Evolutionary conservation across 1,140 invertebrate species (phyloP).

Genomic region (Antheraea mylitta): DNA sequence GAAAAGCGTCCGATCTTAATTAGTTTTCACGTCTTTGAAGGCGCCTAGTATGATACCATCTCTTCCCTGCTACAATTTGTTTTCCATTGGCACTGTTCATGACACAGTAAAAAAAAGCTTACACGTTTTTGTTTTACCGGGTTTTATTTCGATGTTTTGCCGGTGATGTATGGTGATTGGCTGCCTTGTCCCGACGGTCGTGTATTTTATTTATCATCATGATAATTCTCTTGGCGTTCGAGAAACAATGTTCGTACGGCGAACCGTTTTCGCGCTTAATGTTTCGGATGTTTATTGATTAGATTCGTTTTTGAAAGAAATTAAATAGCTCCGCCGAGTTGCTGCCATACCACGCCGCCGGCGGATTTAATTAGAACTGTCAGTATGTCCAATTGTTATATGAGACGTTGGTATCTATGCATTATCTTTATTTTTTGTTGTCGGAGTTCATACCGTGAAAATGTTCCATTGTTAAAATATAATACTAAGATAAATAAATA

Average conservation of each 20-base stretch:
- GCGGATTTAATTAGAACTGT: slow-evolving; percentile 60
- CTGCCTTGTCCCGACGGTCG: slow-evolving; percentile 57
- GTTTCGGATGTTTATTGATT: slow-evolving; percentile 67
- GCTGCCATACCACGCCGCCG: slow-evolving; percentile 23
- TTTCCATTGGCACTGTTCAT: slow-evolving; percentile 61
- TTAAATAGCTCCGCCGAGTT: slow-evolving; percentile 37
- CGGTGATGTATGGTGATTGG: slow-evolving; percentile 76
- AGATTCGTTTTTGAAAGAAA: slow-evolving; percentile 61
- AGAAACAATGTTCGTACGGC: slow-evolving; percentile 63
- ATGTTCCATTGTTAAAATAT: slow-evolving; percentile 59
- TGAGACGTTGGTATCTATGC: slow-evolving; percentile 40
- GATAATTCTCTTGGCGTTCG: slow-evolving; percentile 60
- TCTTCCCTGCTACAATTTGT: slow-evolving; percentile 74
- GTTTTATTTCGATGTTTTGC: slow-evolving; percentile 62
- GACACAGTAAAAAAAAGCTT: slow-evolving; percentile 43
- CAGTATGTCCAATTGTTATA: slow-evolving; percentile 35
- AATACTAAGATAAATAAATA: slow-evolving; percentile 45
- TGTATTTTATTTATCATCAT: slow-evolving; percentile 73
- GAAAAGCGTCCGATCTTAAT: slow-evolving; percentile 77
- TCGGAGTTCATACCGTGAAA: slow-evolving; percentile 40
- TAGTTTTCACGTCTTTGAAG: slow-evolving; percentile 77
- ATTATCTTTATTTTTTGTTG: slow-evolving; percentile 44
- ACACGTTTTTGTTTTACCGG: slow-evolving; percentile 64
- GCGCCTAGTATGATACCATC: slow-evolving; percentile 72
- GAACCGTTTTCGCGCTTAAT: slow-evolving; percentile 42